A percentile compares a stretch with the other conserved stretches of the same genome.
These are phyloP conservation scores for Colletes latitarsis DNA, from an alignment of 1,140 invertebrate species.

Conservation along the genomic window DNA sequence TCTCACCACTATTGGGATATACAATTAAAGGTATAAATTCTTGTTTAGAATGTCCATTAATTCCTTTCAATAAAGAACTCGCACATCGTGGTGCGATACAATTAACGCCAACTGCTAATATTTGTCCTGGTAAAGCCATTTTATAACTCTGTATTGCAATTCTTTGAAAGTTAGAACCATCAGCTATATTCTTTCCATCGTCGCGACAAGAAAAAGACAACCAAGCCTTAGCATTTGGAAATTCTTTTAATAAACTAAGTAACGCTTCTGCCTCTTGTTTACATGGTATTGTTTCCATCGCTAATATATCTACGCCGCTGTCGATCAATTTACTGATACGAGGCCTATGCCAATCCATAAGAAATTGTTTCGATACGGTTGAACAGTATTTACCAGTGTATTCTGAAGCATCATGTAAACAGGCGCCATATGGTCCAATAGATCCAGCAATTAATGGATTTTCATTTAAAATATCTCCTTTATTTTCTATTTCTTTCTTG, in stretches of 20 bases:
- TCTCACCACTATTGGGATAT: conserved; percentile 89
- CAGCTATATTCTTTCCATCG: conserved; percentile 85
- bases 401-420: conserved; percentile 94
- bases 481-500: conserved; percentile 79
- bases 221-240: conserved; percentile 89
- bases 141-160: conserved; percentile 85
- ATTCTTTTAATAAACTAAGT: conserved; percentile 88
- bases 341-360: conserved; percentile 91
- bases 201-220: conserved; percentile 90
- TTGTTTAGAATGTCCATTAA: conserved; percentile 71
- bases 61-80: conserved; percentile 81
- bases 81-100: conserved; percentile 88
- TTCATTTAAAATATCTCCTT: conserved; percentile 55
- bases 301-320: conserved; percentile 90
- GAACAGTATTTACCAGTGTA: conserved; percentile 92
- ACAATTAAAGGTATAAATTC: conserved; percentile 83
- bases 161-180: conserved; percentile 88
- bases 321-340: conserved; percentile 89
- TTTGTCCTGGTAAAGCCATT: conserved; percentile 83
- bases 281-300: conserved; percentile 95
- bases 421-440: conserved; percentile 95
- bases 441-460: conserved; percentile 89
- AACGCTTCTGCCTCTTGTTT: conserved; percentile 90
- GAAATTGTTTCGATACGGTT: conserved; percentile 84
- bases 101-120: conserved; percentile 93